Evolutionary conservation across 2,113 vertebrate genomes (phyloP).

Genomic region (Gobius niger): DNA sequence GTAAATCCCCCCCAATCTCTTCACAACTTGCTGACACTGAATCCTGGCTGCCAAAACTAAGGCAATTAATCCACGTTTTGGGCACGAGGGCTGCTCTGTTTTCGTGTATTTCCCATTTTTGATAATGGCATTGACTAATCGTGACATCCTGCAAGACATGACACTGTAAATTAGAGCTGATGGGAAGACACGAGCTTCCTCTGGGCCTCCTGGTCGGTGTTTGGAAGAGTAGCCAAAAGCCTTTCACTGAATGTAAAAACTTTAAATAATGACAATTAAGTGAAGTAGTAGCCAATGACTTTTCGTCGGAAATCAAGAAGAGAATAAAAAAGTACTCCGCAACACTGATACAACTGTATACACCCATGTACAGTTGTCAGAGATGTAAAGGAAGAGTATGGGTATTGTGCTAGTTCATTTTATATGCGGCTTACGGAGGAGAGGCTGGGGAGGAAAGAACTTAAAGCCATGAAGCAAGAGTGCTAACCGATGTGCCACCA

Average conservation of each 20-base stretch:
- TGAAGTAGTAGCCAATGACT: too few species aligned
- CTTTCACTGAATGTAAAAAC: too few species aligned
- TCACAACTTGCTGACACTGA: conserved; percentile 69
- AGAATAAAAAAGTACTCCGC: too few species aligned
- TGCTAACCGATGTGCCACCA: too few species aligned
- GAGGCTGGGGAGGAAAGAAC: not conserved
- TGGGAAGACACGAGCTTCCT: not conserved
- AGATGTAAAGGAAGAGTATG: too few species aligned
- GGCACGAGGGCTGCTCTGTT: conserved; percentile 6
- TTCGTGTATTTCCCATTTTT: not conserved
- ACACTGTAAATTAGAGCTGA: conserved; percentile 7
- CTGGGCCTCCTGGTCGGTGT: not conserved
- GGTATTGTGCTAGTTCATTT: too few species aligned
- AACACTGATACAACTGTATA: too few species aligned
- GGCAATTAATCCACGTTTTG: conserved; percentile 65
- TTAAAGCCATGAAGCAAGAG: not conserved
- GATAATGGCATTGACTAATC: conserved; percentile 50
- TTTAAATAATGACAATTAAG: too few species aligned
- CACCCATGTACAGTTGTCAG: too few species aligned
- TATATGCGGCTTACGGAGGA: not conserved
- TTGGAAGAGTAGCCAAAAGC: too few species aligned
- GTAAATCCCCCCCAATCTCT: conserved; percentile 71
- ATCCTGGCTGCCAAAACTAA: conserved; percentile 53
- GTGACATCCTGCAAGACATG: conserved; percentile 26
- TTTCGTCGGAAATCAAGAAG: too few species aligned